phyloP scores from a whole-genome alignment of 2,797 vertebrate genomes.

The Pristis pectinata region DNA sequence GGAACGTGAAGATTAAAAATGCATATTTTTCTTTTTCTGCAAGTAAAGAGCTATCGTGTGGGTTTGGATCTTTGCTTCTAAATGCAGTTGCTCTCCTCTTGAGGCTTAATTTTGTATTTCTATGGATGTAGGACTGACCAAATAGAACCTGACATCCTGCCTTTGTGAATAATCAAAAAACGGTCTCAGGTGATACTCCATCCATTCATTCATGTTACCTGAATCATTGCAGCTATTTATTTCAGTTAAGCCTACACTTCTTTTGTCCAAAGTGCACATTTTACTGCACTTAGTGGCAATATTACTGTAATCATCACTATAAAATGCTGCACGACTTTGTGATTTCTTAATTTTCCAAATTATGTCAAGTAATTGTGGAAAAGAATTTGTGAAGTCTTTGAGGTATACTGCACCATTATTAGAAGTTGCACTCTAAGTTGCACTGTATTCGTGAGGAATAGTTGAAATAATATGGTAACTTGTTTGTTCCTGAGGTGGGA shows the following conservation, averaged over 20 bases:
- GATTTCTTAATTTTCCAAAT: conserved; percentile 29
- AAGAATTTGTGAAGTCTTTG: background rate
- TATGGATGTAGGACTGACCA: conserved; percentile 28
- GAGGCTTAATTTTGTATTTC: conserved; percentile 6
- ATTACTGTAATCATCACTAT: background rate
- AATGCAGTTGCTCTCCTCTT: background rate
- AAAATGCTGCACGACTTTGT: background rate
- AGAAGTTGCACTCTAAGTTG: background rate
- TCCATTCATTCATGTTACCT: conserved; percentile 31
- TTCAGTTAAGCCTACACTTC: conserved; percentile 23
- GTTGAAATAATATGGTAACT: background rate
- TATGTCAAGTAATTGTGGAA: background rate
- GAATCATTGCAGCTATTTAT: conserved; percentile 30
- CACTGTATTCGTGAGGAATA: background rate
- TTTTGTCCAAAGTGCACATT: background rate
- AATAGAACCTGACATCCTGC: conserved; percentile 23
- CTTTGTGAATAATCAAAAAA: conserved; percentile 23
- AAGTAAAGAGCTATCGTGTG: background rate
- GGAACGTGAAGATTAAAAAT: background rate
- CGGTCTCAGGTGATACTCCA: conserved; percentile 28
- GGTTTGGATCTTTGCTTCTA: background rate
- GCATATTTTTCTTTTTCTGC: background rate
- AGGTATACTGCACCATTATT: background rate
- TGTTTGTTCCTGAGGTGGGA: background rate
- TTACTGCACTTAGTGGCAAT: background rate